Evolutionary conservation across 2,797 vertebrate species (phyloP).

Genomic region (Brachyrhaphis roseni): DNA sequence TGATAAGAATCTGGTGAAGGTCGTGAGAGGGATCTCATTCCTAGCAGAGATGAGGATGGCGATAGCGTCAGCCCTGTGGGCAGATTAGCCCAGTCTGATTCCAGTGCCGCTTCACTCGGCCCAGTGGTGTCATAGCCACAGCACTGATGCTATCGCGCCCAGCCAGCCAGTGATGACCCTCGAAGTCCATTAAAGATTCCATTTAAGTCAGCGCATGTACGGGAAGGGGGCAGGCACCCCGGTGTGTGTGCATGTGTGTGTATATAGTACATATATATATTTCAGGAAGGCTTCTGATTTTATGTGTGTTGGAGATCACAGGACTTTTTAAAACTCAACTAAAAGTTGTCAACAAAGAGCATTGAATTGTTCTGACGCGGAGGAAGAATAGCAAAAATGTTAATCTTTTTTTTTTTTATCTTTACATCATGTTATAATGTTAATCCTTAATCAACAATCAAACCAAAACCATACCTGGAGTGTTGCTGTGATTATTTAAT

Average conservation of each 20-base stretch:
- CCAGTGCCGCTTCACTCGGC: conserved; percentile 55
- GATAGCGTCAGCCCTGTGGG: conserved; percentile 71
- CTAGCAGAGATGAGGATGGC: conserved; percentile 70
- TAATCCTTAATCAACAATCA: no score
- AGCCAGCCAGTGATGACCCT: conserved; percentile 67
- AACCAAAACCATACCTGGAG: no score
- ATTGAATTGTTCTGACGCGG: conserved; percentile 27
- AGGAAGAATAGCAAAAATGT: conserved; percentile 13
- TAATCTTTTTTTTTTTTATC: no score
- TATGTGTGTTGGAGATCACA: neutral
- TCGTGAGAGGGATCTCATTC: conserved; percentile 79
- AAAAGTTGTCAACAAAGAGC: neutral
- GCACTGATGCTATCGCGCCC: conserved; percentile 65
- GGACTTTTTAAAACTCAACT: neutral
- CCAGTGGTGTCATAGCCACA: conserved; percentile 71
- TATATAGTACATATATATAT: neutral
- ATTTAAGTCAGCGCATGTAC: conserved; percentile 46
- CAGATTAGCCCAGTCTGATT: conserved; percentile 71
- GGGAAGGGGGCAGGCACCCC: neutral
- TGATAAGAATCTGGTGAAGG: conserved; percentile 80
- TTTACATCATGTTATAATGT: no score
- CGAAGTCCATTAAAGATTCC: conserved; percentile 60
- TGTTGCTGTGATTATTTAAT: no score
- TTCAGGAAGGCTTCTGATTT: conserved; percentile 1
- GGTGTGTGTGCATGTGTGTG: conserved; percentile 1